Conservation (phyloP, 2,797 vertebrate species). For the Gypaetus barbatus region DNA sequence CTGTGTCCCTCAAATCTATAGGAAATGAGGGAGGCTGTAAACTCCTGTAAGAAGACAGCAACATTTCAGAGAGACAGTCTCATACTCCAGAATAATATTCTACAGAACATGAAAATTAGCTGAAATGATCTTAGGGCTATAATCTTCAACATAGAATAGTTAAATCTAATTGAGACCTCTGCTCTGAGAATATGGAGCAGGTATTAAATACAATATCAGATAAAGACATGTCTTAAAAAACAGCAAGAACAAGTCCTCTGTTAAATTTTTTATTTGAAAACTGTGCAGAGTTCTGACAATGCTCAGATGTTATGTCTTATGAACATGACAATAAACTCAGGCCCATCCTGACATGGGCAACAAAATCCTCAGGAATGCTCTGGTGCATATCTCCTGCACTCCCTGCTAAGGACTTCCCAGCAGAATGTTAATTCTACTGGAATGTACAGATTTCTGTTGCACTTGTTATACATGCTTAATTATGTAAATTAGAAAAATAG, state of each 20-base stretch:
- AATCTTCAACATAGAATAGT: not conserved
- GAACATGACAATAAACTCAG: not conserved
- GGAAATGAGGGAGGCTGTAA: not conserved
- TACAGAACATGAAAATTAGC: not conserved
- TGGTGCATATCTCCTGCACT: not conserved
- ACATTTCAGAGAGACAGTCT: not conserved
- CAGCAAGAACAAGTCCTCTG: not conserved
- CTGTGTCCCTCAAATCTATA: not conserved
- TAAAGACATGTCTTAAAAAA: not conserved
- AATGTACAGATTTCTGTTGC: not conserved
- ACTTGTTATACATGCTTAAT: not conserved
- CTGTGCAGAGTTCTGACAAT: not conserved
- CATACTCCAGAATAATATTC: not conserved
- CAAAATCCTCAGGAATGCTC: not conserved
- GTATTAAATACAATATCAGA: not conserved
- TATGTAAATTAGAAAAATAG: not conserved
- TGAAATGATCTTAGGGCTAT: not conserved
- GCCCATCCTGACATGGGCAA: not conserved
- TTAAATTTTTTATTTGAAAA: not conserved
- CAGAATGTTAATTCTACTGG: not conserved
- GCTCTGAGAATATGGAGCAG: not conserved
- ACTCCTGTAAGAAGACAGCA: not conserved
- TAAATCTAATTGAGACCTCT: not conserved
- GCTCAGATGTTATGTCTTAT: not conserved
- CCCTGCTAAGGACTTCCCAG: accelerated